Conservation (phyloP, 35 echinoderm and acorn worm species). For the Apostichopus californicus region DNA sequence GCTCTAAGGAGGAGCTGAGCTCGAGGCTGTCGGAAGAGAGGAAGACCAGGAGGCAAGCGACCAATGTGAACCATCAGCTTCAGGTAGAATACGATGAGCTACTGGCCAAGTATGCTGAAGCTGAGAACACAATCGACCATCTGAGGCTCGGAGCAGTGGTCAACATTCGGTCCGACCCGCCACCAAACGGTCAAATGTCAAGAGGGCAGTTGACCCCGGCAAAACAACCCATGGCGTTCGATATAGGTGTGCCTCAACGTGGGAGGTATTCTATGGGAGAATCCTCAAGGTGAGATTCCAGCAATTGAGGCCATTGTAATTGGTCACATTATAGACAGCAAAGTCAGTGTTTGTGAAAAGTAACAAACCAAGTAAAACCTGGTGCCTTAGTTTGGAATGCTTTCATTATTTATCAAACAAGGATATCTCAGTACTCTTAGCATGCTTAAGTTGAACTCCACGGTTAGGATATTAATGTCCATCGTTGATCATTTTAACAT, state of each 20-base stretch:
- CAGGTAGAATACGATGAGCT: constrained; percentile 93
- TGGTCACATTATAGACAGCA: no score
- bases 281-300: not conserved
- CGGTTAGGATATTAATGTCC: no score
- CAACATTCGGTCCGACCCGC: constrained; percentile 70
- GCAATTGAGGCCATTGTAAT: no score
- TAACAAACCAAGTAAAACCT: not conserved
- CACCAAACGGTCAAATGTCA: constrained; percentile 52
- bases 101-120: constrained; percentile 89
- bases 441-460: no score
- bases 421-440: not conserved
- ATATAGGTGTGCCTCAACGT: constrained; percentile 65
- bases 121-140: constrained; percentile 96
- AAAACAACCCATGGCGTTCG: constrained; percentile 59
- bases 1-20: constrained; percentile 56
- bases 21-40: constrained; percentile 51
- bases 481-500: no score
- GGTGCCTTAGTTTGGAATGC: not conserved
- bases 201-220: constrained; percentile 38
- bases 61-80: constrained; percentile 78
- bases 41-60: constrained; percentile 63
- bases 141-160: constrained; percentile 88
- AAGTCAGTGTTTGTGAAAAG: no score
- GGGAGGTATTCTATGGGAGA: not conserved
- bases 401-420: not conserved